A percentile compares a stretch with the other conserved stretches of the same genome.
These are phyloP conservation scores for human (Homo sapiens) DNA, from an alignment of 2,113 vertebrate genomes.

Conservation along the genomic window DNA sequence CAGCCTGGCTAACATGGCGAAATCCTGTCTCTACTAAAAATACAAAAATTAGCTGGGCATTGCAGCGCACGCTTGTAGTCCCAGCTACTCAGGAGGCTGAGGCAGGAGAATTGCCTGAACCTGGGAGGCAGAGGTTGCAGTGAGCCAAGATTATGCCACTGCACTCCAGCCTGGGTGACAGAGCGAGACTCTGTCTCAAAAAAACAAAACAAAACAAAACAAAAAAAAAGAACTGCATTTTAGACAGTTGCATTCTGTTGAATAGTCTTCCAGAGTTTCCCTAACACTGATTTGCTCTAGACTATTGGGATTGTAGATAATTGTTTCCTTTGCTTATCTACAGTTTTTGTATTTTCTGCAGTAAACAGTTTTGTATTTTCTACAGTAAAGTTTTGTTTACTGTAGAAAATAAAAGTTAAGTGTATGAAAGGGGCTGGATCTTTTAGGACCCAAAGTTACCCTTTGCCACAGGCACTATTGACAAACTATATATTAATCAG, in stretches of 20 bases:
- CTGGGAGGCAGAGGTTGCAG: too few relatives aligned
- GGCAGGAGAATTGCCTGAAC: too few relatives aligned
- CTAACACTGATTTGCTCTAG: neutral
- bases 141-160: too few relatives aligned
- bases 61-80: too few relatives aligned
- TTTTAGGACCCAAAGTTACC: neutral
- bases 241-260: accelerated
- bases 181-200: too few relatives aligned
- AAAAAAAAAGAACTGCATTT: too few relatives aligned
- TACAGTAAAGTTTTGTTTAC: neutral
- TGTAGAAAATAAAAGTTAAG: neutral
- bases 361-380: neutral
- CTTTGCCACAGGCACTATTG: neutral
- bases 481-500: neutral
- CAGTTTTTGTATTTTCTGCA: neutral
- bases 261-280: neutral
- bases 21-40: too few relatives aligned
- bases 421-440: neutral
- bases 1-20: too few relatives aligned
- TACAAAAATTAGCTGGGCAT: too few relatives aligned
- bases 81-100: too few relatives aligned
- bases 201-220: too few relatives aligned
- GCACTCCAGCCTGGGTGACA: too few relatives aligned
- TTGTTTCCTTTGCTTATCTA: neutral
- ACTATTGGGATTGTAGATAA: neutral